Percentiles rank a stretch among this genome's conserved stretches.
Evolutionary conservation across 92 coral and sea anemone species (phyloP).

Genomic region (Plumapathes pennacea): DNA sequence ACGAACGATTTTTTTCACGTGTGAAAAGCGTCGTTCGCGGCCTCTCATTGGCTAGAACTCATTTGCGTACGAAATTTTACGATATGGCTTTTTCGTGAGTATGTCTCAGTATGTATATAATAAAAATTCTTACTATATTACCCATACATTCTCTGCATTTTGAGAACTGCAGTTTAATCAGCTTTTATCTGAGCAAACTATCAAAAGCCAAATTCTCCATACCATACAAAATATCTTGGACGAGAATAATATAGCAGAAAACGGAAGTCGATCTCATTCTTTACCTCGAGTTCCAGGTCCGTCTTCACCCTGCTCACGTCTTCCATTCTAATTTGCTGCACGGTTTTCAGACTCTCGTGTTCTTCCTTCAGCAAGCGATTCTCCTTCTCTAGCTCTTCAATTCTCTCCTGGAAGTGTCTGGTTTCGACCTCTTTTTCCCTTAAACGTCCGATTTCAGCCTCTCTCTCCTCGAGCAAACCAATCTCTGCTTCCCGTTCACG

Average conservation of each 20-base stretch:
- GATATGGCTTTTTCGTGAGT: no score
- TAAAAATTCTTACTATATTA: no score
- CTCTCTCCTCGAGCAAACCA: conserved; percentile 23
- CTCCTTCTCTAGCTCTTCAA: conserved; percentile 49
- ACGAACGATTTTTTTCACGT: no score
- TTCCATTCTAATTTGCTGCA: conserved; percentile 57
- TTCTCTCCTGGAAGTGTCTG: conserved; percentile 29
- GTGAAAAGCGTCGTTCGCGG: no score
- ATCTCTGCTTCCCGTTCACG: conserved; percentile 55
- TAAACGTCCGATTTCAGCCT: conserved; percentile 6
- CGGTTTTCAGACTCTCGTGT: conserved; percentile 67
- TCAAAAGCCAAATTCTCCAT: no score
- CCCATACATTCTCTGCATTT: no score
- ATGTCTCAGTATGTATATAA: no score
- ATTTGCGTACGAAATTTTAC: no score
- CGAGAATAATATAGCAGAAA: not conserved
- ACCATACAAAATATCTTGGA: no score
- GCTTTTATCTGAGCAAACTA: no score
- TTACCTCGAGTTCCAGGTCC: conserved; percentile 65
- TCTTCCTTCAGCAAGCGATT: conserved; percentile 68
- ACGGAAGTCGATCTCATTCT: not conserved
- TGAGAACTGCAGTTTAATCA: no score
- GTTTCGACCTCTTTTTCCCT: conserved; percentile 9
- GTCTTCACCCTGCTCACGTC: conserved; percentile 62
- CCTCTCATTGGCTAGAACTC: no score